Conservation (phyloP, 2,113 vertebrate species). For the Tragelaphus imberbis region DNA sequence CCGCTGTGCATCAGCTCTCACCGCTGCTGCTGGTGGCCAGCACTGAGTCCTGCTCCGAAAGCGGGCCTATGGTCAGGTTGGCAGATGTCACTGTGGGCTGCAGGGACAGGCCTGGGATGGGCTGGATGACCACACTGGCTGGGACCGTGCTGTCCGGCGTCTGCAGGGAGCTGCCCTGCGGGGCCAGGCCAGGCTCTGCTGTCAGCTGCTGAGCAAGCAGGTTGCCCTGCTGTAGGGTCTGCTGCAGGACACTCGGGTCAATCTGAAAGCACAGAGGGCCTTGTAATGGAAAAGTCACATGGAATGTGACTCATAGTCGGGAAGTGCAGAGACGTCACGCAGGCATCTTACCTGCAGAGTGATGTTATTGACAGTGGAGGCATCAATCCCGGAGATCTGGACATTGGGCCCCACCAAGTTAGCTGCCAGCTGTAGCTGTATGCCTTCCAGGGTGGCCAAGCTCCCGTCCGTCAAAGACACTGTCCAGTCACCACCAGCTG, state of each 20-base stretch:
- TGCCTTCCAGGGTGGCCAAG: constrained; percentile 94
- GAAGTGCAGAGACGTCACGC: not conserved
- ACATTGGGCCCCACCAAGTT: constrained; percentile 95
- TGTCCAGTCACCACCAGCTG: constrained; percentile 94
- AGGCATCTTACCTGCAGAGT: constrained; percentile 88
- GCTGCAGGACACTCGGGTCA: constrained; percentile 92
- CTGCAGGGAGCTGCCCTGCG: constrained; percentile 83
- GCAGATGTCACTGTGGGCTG: constrained; percentile 86
- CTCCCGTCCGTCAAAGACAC: constrained; percentile 94
- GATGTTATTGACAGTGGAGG: constrained; percentile 96
- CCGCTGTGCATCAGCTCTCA: constrained; percentile 48
- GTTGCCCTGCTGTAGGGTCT: constrained; percentile 90
- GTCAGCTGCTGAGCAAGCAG: constrained; percentile 89
- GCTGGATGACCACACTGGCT: constrained; percentile 93
- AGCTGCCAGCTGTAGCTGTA: constrained; percentile 94
- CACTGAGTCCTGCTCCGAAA: constrained; percentile 88
- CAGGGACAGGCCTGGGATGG: constrained; percentile 89
- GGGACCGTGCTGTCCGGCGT: constrained; percentile 83
- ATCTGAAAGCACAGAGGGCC: constrained; percentile 81
- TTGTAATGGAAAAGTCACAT: fast-evolving
- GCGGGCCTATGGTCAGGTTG: constrained; percentile 85
- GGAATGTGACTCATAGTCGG: fast-evolving
- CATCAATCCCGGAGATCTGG: constrained; percentile 96
- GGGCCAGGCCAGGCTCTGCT: constrained; percentile 81
- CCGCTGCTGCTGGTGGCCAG: constrained; percentile 77